Percentiles rank a stretch among this genome's conserved stretches.
Conservation (phyloP, 2,113 vertebrate species). For the Ibidorhyncha struthersii region DNA sequence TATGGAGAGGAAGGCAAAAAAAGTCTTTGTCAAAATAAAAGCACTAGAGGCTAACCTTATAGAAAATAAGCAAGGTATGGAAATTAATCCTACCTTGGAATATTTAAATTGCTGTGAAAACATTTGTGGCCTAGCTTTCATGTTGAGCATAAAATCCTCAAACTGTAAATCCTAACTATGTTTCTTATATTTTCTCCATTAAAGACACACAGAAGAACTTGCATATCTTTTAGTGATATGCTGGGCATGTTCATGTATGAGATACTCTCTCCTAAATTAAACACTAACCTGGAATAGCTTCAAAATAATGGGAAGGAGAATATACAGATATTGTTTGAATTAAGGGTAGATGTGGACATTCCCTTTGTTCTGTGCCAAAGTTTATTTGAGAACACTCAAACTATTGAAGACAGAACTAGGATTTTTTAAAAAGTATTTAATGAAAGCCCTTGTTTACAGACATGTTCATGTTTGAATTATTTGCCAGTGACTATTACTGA, state of each 20-base stretch:
- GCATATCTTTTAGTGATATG: neutral
- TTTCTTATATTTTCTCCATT: neutral
- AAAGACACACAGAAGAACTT: neutral
- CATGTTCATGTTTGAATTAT: neutral
- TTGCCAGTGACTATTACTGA: neutral
- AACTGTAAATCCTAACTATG: neutral
- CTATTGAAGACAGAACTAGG: neutral
- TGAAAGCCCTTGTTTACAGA: neutral
- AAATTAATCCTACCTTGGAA: neutral
- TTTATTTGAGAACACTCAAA: neutral
- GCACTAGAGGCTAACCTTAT: neutral
- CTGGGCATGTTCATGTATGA: neutral
- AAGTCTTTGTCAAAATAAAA: neutral
- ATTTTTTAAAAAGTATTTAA: neutral
- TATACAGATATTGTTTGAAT: neutral
- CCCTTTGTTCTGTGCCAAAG: neutral
- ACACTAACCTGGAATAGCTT: neutral
- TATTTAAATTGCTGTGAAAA: neutral
- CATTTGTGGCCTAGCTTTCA: neutral
- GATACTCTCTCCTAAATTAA: neutral
- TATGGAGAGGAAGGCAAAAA: neutral
- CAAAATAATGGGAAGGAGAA: neutral
- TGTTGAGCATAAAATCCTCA: neutral
- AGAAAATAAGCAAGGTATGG: neutral
- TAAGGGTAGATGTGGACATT: neutral